Evolutionary conservation across 2,113 vertebrate species (phyloP), one percentile per base, ranked within the genome.

Genomic region (Pycnonotus jocosus): DNA sequence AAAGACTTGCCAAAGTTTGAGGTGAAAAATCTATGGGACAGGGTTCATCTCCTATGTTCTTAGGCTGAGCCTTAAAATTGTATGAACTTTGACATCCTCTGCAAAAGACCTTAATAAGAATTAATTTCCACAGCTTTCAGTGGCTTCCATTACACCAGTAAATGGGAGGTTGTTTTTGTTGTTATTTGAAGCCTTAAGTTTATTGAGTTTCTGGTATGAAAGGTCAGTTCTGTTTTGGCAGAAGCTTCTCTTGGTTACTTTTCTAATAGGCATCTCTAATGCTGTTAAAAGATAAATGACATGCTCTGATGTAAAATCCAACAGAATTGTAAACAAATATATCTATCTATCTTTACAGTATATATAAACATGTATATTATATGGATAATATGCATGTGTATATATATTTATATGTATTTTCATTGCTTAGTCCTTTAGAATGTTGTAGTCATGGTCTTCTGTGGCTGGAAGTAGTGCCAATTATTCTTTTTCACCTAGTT

Each of bases 121-220:
- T 30, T 44, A 8, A 35, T 86, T 77, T 95, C 50, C 38, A 47
- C 3, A 9, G 37, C 45, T 80, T 94, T 93, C 64, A 38, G 47
- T 70, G 84, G n/a, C 50, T 95, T 78, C 94, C 65, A 76, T 96
- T 94, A 92, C 84, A 92, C 88, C 58, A 82, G 48, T 28, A 93
- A 80, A 33, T 17, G 14, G 15, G 30, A 17, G 53, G 35, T 84
- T 98, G 89, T 97, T 98, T 97, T 96, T 96, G 70, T 98, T 98
- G 95, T 96, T 98, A 97, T 95, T 91, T 60, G 95, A 98, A 96
- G 94, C 97, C 95, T 97, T 73, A 96, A 66, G 50, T 92, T 94
- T 93, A 28, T 89, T 74, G 27, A 30, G 74, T 82, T 96, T 96
- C 79, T 42, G 20, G 64, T 74, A 28, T 45, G n/a, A 91, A 89